Conservation (phyloP, 2,113 vertebrate species). For the Boulengeromyrus knoepffleri region DNA sequence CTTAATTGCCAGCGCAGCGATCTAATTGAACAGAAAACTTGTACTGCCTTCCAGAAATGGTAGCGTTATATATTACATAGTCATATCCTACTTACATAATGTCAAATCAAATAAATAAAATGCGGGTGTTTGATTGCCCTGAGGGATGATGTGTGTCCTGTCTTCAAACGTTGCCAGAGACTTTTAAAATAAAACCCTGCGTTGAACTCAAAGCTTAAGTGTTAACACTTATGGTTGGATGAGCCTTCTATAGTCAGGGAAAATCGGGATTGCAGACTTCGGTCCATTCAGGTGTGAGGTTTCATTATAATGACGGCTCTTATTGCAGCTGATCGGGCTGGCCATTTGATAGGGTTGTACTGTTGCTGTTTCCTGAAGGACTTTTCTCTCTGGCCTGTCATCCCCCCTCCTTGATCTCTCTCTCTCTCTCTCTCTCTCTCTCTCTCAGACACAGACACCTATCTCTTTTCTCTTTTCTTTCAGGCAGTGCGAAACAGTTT, state of each 20-base stretch:
- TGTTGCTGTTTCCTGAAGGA: neutral
- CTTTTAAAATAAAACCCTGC: neutral
- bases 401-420: neutral
- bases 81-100: neutral
- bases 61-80: neutral
- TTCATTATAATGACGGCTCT: neutral
- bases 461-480: neutral
- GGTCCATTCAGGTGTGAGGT: slow-evolving; percentile 8
- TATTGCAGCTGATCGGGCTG: neutral
- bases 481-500: neutral
- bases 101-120: neutral
- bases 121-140: neutral
- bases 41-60: neutral
- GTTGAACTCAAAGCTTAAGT: neutral
- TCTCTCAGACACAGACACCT: neutral
- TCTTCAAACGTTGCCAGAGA: neutral
- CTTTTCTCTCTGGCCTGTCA: neutral
- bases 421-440: neutral
- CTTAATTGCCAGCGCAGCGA: slow-evolving; percentile 28
- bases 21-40: slow-evolving; percentile 3
- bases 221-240: neutral
- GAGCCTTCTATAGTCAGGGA: neutral
- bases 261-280: neutral
- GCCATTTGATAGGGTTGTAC: neutral
- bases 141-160: neutral